phyloP scores from a whole-genome alignment of 2,113 vertebrate species.

The Mastomys coucha region DNA sequence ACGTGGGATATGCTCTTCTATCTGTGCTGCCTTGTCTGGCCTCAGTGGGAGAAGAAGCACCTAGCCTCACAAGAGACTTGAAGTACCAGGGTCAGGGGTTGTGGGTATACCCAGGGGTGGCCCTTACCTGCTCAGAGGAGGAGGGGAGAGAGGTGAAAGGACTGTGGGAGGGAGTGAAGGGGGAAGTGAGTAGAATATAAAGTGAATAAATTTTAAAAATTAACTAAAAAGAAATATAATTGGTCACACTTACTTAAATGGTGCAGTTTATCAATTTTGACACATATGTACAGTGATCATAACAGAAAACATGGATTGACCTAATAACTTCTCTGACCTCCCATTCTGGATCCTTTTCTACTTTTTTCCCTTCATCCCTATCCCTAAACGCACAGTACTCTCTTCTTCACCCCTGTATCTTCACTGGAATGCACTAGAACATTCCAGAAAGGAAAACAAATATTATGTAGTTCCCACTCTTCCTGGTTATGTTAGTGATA shows the following conservation, averaged over 20 bases:
- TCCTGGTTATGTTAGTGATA: not conserved
- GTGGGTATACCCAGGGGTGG: too few relatives aligned
- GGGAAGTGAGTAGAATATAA: too few relatives aligned
- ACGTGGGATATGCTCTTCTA: too few relatives aligned
- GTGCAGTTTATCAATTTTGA: not conserved
- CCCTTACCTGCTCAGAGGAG: too few relatives aligned
- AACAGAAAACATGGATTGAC: not conserved
- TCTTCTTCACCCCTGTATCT: not conserved
- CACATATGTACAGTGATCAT: too few relatives aligned
- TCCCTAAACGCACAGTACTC: not conserved
- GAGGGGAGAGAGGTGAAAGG: too few relatives aligned
- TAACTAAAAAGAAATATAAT: not conserved
- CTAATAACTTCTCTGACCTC: not conserved
- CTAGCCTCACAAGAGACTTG: too few relatives aligned
- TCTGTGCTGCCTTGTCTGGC: too few relatives aligned
- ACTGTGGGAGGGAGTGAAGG: too few relatives aligned
- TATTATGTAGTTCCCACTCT: not conserved
- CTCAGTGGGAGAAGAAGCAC: too few relatives aligned
- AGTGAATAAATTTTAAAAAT: too few relatives aligned
- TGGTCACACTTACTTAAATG: not conserved
- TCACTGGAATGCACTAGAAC: not conserved
- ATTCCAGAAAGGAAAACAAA: not conserved
- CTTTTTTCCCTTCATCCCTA: rapidly evolving
- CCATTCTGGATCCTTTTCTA: not conserved
- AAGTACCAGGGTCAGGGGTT: too few relatives aligned